Evolutionary conservation across 2,797 vertebrate species (phyloP).

Genomic region (Paedocypris micromegethes): DNA sequence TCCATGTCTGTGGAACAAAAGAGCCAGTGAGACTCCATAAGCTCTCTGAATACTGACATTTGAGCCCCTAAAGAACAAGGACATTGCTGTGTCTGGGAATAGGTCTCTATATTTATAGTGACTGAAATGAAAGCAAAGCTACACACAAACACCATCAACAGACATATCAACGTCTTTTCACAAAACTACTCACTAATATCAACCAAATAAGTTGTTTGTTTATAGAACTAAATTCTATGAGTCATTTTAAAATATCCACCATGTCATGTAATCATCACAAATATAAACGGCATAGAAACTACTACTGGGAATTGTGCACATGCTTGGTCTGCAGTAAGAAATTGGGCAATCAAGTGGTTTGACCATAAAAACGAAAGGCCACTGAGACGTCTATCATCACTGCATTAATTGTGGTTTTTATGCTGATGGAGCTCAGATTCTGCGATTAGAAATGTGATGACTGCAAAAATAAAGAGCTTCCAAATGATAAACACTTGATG

Average conservation of each 20-base stretch:
- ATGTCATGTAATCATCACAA: too few species aligned
- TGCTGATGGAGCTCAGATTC: slow-evolving; percentile 24
- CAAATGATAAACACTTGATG: slow-evolving; percentile 39
- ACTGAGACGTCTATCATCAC: slow-evolving; percentile 20
- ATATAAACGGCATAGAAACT: too few species aligned
- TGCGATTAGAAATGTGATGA: slow-evolving; percentile 28
- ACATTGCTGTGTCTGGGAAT: not conserved
- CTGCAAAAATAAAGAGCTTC: slow-evolving; percentile 38
- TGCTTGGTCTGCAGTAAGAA: not conserved
- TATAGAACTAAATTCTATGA: too few species aligned
- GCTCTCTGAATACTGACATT: not conserved
- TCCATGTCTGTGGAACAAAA: slow-evolving; percentile 4
- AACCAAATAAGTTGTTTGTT: too few species aligned
- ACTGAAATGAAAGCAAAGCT: not conserved
- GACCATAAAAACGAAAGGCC: slow-evolving; percentile 7
- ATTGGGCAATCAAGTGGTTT: slow-evolving; percentile 13
- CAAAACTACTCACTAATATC: not conserved
- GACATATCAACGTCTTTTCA: not conserved
- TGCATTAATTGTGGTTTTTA: slow-evolving; percentile 39
- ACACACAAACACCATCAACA: not conserved
- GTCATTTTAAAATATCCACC: too few species aligned
- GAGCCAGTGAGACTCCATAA: slow-evolving; percentile 14
- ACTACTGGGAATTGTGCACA: slow-evolving; percentile 3
- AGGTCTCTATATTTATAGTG: not conserved
- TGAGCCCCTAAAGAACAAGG: not conserved